Base-by-base conservation (phyloP, 2,888 invertebrate genomes). In the Alsophila aescularia region DNA sequence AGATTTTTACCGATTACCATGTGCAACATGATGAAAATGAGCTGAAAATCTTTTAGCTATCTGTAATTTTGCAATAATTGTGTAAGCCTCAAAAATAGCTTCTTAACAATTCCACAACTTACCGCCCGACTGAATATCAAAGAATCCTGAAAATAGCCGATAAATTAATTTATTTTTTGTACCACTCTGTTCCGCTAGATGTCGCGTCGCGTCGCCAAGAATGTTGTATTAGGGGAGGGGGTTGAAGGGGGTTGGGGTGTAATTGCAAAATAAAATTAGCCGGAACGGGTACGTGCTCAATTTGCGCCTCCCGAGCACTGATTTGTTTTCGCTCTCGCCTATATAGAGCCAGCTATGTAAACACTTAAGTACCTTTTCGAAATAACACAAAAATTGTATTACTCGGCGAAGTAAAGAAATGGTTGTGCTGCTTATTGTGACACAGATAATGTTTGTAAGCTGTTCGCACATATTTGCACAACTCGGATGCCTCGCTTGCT, bases 181-280 rank as follows among this genome's bases (percentile, higher is more conserved):
- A 67, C 64, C 67, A 70, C 77, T 79, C 81, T 79, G 75, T 75
- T 67, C 75, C 68, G 63, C 48, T 53, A 73, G 79, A 80, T 72
- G 80, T 67, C 82, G 58, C 32, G 44, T 52, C 52, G 60, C 87
- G 88, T 90, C 88, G 84, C 79, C 82, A 85, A 88, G 90, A 89
- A 89, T 90, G 87, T 87, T 85, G 88, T 88, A 89, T 86, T 87
- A 86, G 81, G 77, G 70, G 69, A 49, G 51, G 60, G 66, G 64
- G 66, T 2, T 16, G 37, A 34, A 67, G 66, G 63, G 60, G 66
- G 47, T 66, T 75, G 78, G 87, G 89, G 88, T 85, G 90, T 91
- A 91, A 91, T 91, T 91, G 91, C 91, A 90, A 91, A 91, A 91
- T 91, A 91, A 91, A 91, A 91, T 91, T 91, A 91, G 91, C 90